Evolutionary conservation across 2,113 vertebrate species (phyloP).

Genomic region (Muntiacus muntjak): DNA sequence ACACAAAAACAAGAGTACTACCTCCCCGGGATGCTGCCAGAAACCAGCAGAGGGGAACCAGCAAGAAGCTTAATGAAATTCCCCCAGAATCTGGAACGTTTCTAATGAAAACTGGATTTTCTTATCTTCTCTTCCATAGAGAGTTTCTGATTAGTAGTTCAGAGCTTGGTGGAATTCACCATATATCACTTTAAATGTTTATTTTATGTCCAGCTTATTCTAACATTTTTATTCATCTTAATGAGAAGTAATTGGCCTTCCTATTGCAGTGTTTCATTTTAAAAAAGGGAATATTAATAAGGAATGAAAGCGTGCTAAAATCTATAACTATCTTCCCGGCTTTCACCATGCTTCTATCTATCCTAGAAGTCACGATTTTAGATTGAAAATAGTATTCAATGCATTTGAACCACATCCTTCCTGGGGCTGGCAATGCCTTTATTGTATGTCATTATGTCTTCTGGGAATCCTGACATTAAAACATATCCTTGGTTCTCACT

Average conservation of each 20-base stretch:
- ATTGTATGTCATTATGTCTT: constrained; percentile 80
- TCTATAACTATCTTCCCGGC: constrained; percentile 50
- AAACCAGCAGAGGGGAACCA: neutral
- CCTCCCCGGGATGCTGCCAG: neutral
- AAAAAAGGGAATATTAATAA: constrained; percentile 67
- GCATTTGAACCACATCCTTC: constrained; percentile 70
- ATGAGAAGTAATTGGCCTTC: constrained; percentile 72
- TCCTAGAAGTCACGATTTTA: constrained; percentile 69
- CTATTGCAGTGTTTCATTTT: constrained; percentile 67
- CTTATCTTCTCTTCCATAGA: constrained; percentile 59
- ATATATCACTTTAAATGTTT: constrained; percentile 75
- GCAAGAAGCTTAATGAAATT: neutral
- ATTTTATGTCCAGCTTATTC: constrained; percentile 72
- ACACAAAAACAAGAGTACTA: neutral
- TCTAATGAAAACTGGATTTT: constrained; percentile 52
- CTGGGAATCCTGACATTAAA: constrained; percentile 86
- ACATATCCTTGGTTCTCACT: constrained; percentile 88
- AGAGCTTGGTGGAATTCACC: constrained; percentile 58
- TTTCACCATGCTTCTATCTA: constrained; percentile 45
- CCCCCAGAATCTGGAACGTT: neutral
- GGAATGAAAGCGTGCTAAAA: constrained; percentile 41
- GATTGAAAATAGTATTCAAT: constrained; percentile 65
- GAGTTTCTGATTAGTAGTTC: constrained; percentile 69
- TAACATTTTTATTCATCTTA: constrained; percentile 76
- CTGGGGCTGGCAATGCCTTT: constrained; percentile 58